A percentile compares a stretch with the other conserved stretches of the same genome.
Evolutionary conservation across 2,888 invertebrate genomes (phyloP).

Genomic region (Gryllus longicercus): DNA sequence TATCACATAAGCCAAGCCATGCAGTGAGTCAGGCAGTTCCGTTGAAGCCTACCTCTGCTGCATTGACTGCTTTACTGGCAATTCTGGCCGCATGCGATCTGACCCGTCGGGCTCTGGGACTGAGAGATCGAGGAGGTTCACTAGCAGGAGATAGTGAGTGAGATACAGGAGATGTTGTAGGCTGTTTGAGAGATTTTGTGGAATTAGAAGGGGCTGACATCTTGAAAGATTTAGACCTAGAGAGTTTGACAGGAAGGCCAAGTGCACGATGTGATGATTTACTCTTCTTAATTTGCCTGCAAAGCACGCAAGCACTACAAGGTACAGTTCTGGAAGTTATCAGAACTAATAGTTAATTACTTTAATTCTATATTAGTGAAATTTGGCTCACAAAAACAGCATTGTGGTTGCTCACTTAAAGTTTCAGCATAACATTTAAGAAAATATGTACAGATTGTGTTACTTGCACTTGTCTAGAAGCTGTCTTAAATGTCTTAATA

Average conservation of each 20-base stretch:
- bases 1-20: background rate
- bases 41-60: constrained; percentile 10
- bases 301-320: background rate
- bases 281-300: constrained; percentile 1
- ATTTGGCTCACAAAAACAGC: too few relatives aligned
- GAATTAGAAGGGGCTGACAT: background rate
- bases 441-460: too few relatives aligned
- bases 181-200: constrained; percentile 4
- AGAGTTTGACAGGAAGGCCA: constrained; percentile 10
- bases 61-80: background rate
- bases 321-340: constrained; percentile 2
- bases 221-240: constrained; percentile 4
- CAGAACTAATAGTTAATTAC: background rate
- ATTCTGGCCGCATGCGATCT: background rate
- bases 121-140: background rate
- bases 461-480: too few relatives aligned
- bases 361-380: too few relatives aligned
- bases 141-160: background rate
- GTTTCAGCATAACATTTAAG: too few relatives aligned
- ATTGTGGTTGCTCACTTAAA: too few relatives aligned
- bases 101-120: background rate
- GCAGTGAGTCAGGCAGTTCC: background rate
- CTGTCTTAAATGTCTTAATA: too few relatives aligned
- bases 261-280: background rate
- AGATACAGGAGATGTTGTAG: background rate